Percentiles rank a stretch among this genome's conserved stretches.
phyloP scores from a whole-genome alignment of 2,797 vertebrate genomes.

The Macropus fuliginosus region DNA sequence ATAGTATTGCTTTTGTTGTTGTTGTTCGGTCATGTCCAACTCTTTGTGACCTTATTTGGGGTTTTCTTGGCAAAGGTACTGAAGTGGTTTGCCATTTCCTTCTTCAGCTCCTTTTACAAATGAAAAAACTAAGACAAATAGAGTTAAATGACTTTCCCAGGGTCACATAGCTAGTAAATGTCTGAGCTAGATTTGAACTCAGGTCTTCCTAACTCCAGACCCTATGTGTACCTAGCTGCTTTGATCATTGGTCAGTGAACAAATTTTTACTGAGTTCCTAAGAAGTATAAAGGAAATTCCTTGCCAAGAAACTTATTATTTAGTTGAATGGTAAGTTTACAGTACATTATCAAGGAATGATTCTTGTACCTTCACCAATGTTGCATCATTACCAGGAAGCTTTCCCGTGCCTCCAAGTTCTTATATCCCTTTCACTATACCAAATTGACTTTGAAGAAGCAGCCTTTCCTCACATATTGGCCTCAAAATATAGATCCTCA shows the following conservation, averaged over 20 bases:
- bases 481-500: neutral
- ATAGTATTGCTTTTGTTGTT: neutral
- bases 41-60: neutral
- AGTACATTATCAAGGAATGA: neutral
- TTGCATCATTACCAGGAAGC: neutral
- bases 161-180: neutral
- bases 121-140: neutral
- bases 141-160: neutral
- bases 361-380: neutral
- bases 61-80: neutral
- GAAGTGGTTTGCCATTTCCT: neutral
- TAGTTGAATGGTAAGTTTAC: neutral
- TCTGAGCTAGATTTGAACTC: too few species aligned
- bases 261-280: neutral
- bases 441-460: neutral
- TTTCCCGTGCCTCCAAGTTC: neutral
- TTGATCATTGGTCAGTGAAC: neutral
- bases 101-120: neutral
- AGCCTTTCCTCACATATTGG: neutral
- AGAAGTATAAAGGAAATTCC: neutral
- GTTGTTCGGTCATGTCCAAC: neutral
- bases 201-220: too few species aligned
- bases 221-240: neutral
- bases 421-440: neutral
- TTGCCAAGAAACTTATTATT: neutral